phyloP scores from a whole-genome alignment of 2,797 vertebrate genomes.

The Malacoctenus gilli region DNA sequence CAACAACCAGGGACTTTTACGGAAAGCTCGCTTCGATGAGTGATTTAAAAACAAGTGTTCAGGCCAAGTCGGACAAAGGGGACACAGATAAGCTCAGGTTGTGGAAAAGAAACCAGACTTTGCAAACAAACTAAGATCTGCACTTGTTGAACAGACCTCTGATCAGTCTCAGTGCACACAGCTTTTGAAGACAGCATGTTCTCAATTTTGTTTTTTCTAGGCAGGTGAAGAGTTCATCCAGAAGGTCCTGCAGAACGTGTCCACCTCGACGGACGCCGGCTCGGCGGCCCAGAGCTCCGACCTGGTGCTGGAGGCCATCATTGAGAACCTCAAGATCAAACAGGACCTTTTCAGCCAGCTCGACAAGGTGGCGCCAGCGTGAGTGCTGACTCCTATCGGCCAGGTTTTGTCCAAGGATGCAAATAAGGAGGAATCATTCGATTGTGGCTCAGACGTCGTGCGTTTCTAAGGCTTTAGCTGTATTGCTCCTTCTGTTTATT shows the following conservation, averaged over 20 bases:
- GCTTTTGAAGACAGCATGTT: neutral
- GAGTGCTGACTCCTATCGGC: constrained; percentile 69
- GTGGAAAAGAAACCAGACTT: too few relatives aligned
- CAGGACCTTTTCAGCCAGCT: constrained; percentile 88
- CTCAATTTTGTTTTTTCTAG: constrained; percentile 62
- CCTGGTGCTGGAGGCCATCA: constrained; percentile 94
- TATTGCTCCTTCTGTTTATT: constrained; percentile 4
- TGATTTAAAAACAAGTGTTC: too few relatives aligned
- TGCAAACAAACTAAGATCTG: too few relatives aligned
- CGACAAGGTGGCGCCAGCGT: constrained; percentile 93
- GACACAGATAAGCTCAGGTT: too few relatives aligned
- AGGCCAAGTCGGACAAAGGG: too few relatives aligned
- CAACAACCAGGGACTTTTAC: neutral
- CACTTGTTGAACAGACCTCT: too few relatives aligned
- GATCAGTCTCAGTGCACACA: too few relatives aligned
- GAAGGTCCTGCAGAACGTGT: constrained; percentile 87
- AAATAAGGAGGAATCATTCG: too few relatives aligned
- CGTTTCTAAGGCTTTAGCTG: too few relatives aligned
- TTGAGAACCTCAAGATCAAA: constrained; percentile 92
- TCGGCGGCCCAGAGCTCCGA: constrained; percentile 86
- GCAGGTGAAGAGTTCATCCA: constrained; percentile 88
- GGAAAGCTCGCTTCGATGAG: too few relatives aligned
- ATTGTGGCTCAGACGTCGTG: too few relatives aligned
- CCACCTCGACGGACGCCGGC: constrained; percentile 84
- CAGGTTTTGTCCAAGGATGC: too few relatives aligned